These are phyloP conservation scores for Dryobotodes eremita DNA, from an alignment of 2,888 invertebrate genomes.

Conservation along the genomic window DNA sequence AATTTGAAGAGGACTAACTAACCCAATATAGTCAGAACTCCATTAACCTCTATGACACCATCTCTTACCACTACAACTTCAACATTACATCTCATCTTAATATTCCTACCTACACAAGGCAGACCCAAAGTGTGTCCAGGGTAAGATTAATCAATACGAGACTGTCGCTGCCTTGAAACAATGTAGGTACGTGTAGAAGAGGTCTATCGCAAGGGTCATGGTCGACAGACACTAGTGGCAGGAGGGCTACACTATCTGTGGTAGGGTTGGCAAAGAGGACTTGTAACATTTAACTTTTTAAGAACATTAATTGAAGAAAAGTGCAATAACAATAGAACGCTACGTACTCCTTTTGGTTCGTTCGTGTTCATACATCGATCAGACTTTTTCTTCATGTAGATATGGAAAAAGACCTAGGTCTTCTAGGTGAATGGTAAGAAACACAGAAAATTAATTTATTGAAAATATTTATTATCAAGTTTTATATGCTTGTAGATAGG, in stretches of 20 bases:
- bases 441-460: background rate
- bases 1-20: background rate
- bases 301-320: background rate
- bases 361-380: background rate
- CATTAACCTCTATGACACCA: background rate
- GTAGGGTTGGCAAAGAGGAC: slow-evolving; percentile 51
- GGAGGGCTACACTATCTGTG: slow-evolving; percentile 44
- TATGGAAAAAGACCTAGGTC: too few species aligned
- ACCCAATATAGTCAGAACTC: too few species aligned
- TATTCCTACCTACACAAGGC: slow-evolving; percentile 15
- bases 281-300: background rate
- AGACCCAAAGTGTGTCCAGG: slow-evolving; percentile 6
- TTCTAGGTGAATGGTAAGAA: too few species aligned
- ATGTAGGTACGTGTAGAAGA: slow-evolving; percentile 44
- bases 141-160: slow-evolving; percentile 60
- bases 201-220: slow-evolving; percentile 62
- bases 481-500: background rate
- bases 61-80: background rate
- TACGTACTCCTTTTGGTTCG: background rate
- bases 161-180: slow-evolving; percentile 57
- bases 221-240: slow-evolving; percentile 49
- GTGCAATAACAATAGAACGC: background rate
- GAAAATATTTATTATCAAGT: background rate
- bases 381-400: background rate
- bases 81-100: slow-evolving; percentile 21